phyloP scores from a whole-genome alignment of 1,140 invertebrate species.

The Pogonus chalceus region DNA sequence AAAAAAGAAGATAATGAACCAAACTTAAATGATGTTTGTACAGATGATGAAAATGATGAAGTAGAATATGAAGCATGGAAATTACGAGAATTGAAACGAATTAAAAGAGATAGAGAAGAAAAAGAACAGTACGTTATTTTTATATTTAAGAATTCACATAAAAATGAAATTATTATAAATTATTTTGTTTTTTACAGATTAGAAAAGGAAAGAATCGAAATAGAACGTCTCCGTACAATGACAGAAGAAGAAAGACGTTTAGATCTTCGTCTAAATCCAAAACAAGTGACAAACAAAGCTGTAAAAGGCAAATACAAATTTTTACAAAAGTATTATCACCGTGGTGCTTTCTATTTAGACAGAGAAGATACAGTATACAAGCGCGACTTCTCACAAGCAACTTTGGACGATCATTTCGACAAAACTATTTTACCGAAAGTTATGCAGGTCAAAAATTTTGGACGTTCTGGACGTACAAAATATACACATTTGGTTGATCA shows the following conservation, averaged over 20 bases:
- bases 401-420: slow-evolving; percentile 98
- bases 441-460: slow-evolving; percentile 99
- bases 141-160: no score
- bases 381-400: slow-evolving; percentile 92
- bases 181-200: slow-evolving; percentile 37
- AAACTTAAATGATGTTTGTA: slow-evolving; percentile 79
- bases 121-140: slow-evolving; percentile 75
- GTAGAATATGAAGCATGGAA: slow-evolving; percentile 98
- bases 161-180: slow-evolving; percentile 9
- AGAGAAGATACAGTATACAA: slow-evolving; percentile 88
- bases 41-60: slow-evolving; percentile 98
- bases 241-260: slow-evolving; percentile 91
- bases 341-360: slow-evolving; percentile 96
- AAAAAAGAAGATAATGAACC: slow-evolving; percentile 50
- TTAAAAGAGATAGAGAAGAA: slow-evolving; percentile 93
- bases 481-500: slow-evolving; percentile 99
- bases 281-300: slow-evolving; percentile 87
- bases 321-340: slow-evolving; percentile 98
- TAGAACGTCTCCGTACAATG: slow-evolving; percentile 86
- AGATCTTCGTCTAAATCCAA: slow-evolving; percentile 88
- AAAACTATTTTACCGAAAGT: slow-evolving; percentile 98
- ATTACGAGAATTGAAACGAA: slow-evolving; percentile 86
- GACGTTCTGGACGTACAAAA: slow-evolving; percentile 94
- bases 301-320: slow-evolving; percentile 99
- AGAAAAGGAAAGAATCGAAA: slow-evolving; percentile 80